phyloP scores from a whole-genome alignment of 2,888 invertebrate genomes.

The Sphinx pinastri region DNA sequence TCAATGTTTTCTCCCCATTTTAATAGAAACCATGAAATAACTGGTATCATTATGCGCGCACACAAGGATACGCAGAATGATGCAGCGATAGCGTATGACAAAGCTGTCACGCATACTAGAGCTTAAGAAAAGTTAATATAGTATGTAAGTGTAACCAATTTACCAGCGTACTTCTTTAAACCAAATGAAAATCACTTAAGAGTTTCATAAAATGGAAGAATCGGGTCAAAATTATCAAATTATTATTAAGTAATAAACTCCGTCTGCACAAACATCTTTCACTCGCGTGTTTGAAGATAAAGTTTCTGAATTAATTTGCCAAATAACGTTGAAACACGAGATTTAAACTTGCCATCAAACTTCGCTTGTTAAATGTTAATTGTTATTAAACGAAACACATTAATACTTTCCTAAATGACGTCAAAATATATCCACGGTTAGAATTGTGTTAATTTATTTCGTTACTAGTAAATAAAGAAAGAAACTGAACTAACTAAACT shows the following conservation, averaged over 20 bases:
- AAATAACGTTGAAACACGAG: constrained; percentile 78
- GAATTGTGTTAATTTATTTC: not conserved
- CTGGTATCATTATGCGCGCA: no score
- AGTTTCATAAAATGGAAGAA: constrained; percentile 41
- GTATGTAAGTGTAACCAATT: no score
- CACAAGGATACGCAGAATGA: no score
- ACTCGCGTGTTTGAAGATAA: constrained; percentile 72
- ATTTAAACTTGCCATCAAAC: constrained; percentile 73
- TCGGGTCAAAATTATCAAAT: constrained; percentile 52
- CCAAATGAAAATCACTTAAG: constrained; percentile 36
- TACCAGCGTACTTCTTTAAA: no score
- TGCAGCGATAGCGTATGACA: no score
- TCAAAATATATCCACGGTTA: not conserved
- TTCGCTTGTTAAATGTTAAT: constrained; percentile 79
- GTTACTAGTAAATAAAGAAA: no score
- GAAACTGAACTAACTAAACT: no score
- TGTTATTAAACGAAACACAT: constrained; percentile 66
- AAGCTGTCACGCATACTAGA: no score
- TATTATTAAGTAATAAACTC: constrained; percentile 66
- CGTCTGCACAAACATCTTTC: constrained; percentile 69
- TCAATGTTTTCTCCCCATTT: no score
- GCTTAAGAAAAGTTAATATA: no score
- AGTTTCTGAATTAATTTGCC: constrained; percentile 79
- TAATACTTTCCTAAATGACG: constrained; percentile 15
- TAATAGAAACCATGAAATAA: no score